These are phyloP conservation scores for Drosophila pullipes DNA, from an alignment of 2,888 invertebrate species.

Conservation along the genomic window DNA sequence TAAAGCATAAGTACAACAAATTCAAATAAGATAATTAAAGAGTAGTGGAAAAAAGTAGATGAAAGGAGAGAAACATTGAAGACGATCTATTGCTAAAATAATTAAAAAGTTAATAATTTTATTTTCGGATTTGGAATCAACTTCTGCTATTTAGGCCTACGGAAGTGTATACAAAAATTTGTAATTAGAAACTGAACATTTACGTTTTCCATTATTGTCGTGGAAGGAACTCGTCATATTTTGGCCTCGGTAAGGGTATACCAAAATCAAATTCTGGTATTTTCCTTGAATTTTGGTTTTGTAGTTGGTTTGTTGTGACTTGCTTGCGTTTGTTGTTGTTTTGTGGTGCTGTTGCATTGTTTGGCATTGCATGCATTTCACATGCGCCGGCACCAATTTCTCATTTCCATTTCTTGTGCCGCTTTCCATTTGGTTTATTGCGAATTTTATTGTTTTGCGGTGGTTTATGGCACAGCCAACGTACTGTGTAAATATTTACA, in stretches of 20 bases:
- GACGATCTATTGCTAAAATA: background rate
- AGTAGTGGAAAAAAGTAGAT: background rate
- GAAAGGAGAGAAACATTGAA: too few species aligned
- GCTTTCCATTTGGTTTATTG: conserved; percentile 77
- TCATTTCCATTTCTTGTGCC: conserved; percentile 61
- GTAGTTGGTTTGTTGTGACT: conserved; percentile 24
- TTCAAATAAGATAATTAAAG: background rate
- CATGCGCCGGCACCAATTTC: conserved; percentile 61
- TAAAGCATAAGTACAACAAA: background rate
- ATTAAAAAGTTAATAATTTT: background rate
- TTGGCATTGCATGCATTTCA: conserved; percentile 60
- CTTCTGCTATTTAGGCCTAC: background rate
- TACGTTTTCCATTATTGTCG: background rate
- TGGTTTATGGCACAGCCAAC: conserved; percentile 61
- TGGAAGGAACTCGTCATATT: background rate
- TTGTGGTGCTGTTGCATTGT: conserved; percentile 37
- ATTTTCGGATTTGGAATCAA: too few species aligned
- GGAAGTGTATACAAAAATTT: background rate
- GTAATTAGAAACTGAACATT: background rate
- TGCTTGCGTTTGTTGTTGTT: conserved; percentile 28
- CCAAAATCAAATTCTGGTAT: background rate
- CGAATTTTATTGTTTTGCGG: conserved; percentile 77
- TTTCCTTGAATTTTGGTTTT: conserved; percentile 20
- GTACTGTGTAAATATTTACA: conserved; percentile 67
- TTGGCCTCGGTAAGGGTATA: conserved; percentile 20